phyloP scores from a whole-genome alignment of 2,888 invertebrate species.

The Lycophotia porphyrea region DNA sequence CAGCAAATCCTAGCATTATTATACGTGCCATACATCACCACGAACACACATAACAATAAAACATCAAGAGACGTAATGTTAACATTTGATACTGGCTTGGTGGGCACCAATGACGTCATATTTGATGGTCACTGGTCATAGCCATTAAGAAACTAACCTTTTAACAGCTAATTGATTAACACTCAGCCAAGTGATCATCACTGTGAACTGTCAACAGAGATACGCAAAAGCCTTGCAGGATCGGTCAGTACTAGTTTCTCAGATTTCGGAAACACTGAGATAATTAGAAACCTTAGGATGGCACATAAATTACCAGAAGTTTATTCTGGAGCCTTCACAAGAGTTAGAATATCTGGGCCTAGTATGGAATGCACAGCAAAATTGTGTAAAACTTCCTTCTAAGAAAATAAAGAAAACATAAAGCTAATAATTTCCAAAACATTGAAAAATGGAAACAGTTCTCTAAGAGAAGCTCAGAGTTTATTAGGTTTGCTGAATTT shows the following conservation, averaged over 20 bases:
- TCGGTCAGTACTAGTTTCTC: neutral
- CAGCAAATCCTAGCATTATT: too few relatives aligned
- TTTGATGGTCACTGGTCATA: too few relatives aligned
- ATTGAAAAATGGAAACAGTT: neutral
- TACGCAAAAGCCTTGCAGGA: too few relatives aligned
- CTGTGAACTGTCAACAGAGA: too few relatives aligned
- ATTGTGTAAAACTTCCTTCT: neutral
- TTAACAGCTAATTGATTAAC: too few relatives aligned
- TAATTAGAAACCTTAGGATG: neutral
- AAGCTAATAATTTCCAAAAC: neutral
- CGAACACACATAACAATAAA: too few relatives aligned
- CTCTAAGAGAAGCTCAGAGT: constrained; percentile 9
- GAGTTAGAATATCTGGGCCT: constrained; percentile 2
- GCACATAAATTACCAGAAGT: neutral
- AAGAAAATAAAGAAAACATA: neutral
- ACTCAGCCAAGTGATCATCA: too few relatives aligned
- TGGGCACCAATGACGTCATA: too few relatives aligned
- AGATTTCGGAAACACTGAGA: constrained; percentile 3
- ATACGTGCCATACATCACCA: too few relatives aligned
- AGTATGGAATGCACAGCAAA: neutral
- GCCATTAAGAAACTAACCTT: too few relatives aligned
- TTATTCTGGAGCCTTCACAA: neutral
- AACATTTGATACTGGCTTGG: too few relatives aligned
- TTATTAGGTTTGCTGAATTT: constrained; percentile 4
- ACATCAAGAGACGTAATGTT: too few relatives aligned